Evolutionary conservation across 37 sponge, comb jelly and placozoan species (phyloP), one percentile per base, ranked within the genome.

Genomic region (Axinella damicornis): DNA sequence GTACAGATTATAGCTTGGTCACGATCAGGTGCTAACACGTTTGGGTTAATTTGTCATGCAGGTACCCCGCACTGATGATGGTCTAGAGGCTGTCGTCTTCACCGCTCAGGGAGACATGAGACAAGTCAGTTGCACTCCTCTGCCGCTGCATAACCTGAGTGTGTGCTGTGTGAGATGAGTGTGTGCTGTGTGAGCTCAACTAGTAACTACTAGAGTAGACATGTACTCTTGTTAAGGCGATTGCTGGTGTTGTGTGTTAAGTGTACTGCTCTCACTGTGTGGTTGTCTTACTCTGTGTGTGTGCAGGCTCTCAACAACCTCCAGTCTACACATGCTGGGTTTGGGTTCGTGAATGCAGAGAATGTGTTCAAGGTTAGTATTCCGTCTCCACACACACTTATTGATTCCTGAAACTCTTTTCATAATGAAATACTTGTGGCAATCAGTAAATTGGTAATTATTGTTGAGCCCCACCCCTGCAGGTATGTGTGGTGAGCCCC

Each of bases 81-180:
- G 99, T 19, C 54, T 98, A 38, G 99, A 98, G 74, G 99, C 99
- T 0, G 57, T 96, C 1, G 85, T 98, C 18, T 98, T 98, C 88
- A 98, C 99, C 33, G 97, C 99, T 32, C 97, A 98, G 68, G 99
- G 99, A 20, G 99, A 98, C 83, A 98, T 98, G 99, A 83, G 99
- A 82, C 99, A 98, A 83, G 97, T 94, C 32, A 61, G 88, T 12
- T 25, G 9, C 46, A 12, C 4, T 12, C 46, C 9, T 12, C 6
- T 46, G 6, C 9, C 46, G 46, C 6, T 46, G 6, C 46, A 4
- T 12, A 9, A 46, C 46, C 46, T 9, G 9, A 46, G 9, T 12
- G n/a, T n/a, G n/a, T n/a, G n/a, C n/a, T n/a, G n/a, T n/a, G n/a
- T n/a, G n/a, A n/a, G n/a, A n/a, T n/a, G n/a, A n/a, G n/a, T n/a